Percentiles rank a stretch among this genome's conserved stretches.
Evolutionary conservation across 2,113 vertebrate genomes (phyloP).

Genomic region (Jacana jacana): DNA sequence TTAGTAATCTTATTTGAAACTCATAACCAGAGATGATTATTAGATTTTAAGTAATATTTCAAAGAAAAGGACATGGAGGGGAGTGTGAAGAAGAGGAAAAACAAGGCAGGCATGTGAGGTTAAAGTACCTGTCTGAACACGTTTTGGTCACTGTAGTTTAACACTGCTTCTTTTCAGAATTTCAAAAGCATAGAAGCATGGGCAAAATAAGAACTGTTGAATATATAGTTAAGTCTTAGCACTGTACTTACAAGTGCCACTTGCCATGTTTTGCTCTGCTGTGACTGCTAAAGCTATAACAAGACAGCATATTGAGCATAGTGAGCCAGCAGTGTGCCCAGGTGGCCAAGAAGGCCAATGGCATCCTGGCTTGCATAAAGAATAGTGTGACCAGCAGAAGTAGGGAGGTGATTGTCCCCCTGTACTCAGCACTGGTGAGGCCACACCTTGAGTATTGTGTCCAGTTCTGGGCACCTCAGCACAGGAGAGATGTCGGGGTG

Average conservation of each 20-base stretch:
- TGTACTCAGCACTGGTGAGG: too few species aligned
- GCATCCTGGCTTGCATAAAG: too few species aligned
- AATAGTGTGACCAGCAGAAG: too few species aligned
- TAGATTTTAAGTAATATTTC: slow-evolving; percentile 13
- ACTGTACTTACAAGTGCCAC: not conserved
- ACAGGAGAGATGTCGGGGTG: too few species aligned
- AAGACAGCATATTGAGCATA: not conserved
- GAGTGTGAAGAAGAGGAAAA: not conserved
- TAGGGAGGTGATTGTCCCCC: too few species aligned
- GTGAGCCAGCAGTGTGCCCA: too few species aligned
- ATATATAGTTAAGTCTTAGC: not conserved
- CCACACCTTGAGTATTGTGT: too few species aligned
- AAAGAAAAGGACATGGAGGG: not conserved
- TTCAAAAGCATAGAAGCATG: not conserved
- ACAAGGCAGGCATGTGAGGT: not conserved
- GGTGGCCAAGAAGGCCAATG: too few species aligned
- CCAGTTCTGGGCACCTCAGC: too few species aligned
- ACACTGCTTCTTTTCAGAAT: not conserved
- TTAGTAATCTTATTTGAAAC: slow-evolving; percentile 33
- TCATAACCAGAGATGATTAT: slow-evolving; percentile 38
- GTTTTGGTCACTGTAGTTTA: not conserved
- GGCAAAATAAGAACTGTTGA: not conserved
- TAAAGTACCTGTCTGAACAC: not conserved
- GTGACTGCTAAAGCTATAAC: not conserved
- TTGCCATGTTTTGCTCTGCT: not conserved